A percentile compares a stretch with the other conserved stretches of the same genome.
Evolutionary conservation across 2,113 vertebrate genomes (phyloP).

Genomic region (Stigmatopora nigra): DNA sequence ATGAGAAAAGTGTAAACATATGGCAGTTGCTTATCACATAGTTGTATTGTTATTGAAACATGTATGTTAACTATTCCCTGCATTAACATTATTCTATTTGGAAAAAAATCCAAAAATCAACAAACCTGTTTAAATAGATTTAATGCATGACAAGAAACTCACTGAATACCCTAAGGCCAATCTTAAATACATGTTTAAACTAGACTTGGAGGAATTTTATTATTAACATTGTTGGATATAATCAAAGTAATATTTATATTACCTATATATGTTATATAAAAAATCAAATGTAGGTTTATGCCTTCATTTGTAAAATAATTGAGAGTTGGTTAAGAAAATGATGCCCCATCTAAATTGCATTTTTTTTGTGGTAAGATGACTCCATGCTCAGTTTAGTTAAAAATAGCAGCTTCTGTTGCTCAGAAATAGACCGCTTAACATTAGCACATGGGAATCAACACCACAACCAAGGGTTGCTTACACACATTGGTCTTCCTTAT

Average conservation of each 20-base stretch:
- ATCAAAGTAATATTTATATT: not conserved
- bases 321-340: not conserved
- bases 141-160: not conserved
- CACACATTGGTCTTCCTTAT: not conserved
- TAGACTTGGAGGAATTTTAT: not conserved
- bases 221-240: not conserved
- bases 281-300: not conserved
- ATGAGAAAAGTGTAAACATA: conserved; percentile 30
- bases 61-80: conserved; percentile 39
- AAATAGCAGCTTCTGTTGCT: not conserved
- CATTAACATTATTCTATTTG: not conserved
- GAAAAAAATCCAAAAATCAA: not conserved
- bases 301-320: not conserved
- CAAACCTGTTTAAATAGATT: not conserved
- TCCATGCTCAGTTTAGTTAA: not conserved
- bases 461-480: not conserved
- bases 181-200: not conserved
- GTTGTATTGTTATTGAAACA: conserved; percentile 23
- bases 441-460: not conserved
- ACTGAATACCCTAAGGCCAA: not conserved
- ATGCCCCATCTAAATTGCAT: not conserved
- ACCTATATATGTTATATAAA: not conserved
- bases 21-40: conserved; percentile 7
- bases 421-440: not conserved
- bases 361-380: not conserved